phyloP scores from a whole-genome alignment of 2,888 invertebrate species.

The Scaeva pyrastri region DNA sequence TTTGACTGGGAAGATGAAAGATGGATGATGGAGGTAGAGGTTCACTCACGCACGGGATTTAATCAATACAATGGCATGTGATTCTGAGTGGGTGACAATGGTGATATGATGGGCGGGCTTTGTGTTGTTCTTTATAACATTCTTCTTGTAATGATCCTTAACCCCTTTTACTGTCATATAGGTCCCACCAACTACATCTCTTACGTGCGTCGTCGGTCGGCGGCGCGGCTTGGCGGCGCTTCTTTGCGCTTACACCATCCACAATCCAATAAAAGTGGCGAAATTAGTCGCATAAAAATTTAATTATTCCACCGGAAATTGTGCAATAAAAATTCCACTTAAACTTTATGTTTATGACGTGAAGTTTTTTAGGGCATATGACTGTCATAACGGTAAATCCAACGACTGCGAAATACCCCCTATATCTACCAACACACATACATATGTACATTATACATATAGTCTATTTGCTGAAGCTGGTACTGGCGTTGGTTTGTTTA shows the following conservation, averaged over 20 bases:
- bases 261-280: constrained; percentile 71
- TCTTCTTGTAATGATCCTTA: constrained; percentile 35
- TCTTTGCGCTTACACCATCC: constrained; percentile 46
- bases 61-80: constrained; percentile 63
- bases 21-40: neutral
- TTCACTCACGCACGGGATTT: constrained; percentile 34
- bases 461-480: neutral
- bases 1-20: too few species aligned
- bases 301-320: constrained; percentile 76
- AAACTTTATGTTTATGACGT: constrained; percentile 75
- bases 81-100: constrained; percentile 43
- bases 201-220: too few species aligned
- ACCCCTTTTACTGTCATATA: constrained; percentile 38
- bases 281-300: constrained; percentile 76
- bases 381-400: constrained; percentile 73
- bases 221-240: too few species aligned
- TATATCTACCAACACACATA: neutral
- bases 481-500: neutral
- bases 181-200: neutral
- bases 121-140: neutral
- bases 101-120: constrained; percentile 5
- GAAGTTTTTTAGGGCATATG: constrained; percentile 75
- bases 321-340: constrained; percentile 75
- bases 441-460: neutral
- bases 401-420: constrained; percentile 62